Evolutionary conservation across 2,888 invertebrate genomes (phyloP).

Genomic region (Dicyrtomina minuta): DNA sequence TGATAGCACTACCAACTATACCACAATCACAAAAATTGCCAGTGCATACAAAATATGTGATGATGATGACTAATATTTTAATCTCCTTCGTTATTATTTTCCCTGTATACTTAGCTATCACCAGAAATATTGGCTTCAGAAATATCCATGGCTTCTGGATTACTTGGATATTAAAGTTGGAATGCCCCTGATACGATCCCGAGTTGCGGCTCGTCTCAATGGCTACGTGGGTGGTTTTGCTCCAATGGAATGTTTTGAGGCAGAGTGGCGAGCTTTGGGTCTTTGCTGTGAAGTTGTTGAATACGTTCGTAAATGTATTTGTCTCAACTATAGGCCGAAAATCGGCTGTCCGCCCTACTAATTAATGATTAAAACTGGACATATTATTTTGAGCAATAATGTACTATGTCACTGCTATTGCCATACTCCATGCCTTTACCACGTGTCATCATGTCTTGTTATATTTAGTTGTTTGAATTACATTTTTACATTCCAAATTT

Average conservation of each 20-base stretch:
- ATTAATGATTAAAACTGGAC: background rate
- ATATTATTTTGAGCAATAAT: no score
- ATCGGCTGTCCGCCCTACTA: slow-evolving; percentile 40
- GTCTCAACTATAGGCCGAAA: slow-evolving; percentile 42
- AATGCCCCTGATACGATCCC: slow-evolving; percentile 72
- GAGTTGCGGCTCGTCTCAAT: slow-evolving; percentile 81
- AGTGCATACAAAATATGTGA: no score
- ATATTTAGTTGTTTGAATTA: no score
- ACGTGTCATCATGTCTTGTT: no score
- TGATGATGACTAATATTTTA: no score
- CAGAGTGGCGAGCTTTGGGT: slow-evolving; percentile 69
- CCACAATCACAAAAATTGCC: no score
- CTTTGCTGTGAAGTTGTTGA: slow-evolving; percentile 71
- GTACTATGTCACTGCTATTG: background rate
- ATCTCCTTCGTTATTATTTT: background rate
- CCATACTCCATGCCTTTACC: no score
- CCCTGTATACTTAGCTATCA: slow-evolving; percentile 77
- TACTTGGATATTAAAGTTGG: slow-evolving; percentile 64
- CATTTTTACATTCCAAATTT: no score
- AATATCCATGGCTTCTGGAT: slow-evolving; percentile 65
- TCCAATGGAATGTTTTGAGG: slow-evolving; percentile 70
- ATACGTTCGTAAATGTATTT: slow-evolving; percentile 70
- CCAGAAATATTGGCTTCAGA: slow-evolving; percentile 90
- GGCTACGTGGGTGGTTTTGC: slow-evolving; percentile 82
- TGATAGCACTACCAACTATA: no score